These are phyloP conservation scores for Cynaeus angustus DNA, from an alignment of 2,888 invertebrate species.

Conservation along the genomic window DNA sequence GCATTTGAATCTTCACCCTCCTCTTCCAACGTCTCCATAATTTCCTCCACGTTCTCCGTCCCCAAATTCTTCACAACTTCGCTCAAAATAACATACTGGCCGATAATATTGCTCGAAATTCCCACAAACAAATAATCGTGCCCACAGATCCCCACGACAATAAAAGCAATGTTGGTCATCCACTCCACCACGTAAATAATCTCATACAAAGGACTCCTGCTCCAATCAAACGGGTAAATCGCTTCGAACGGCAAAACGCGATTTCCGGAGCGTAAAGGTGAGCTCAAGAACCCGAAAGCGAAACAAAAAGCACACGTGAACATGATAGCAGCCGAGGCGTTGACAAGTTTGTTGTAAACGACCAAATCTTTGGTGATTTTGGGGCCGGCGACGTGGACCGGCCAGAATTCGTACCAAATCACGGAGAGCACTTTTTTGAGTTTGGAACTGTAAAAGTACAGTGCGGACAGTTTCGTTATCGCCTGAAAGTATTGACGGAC, in stretches of 20 bases:
- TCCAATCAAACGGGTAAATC: conserved; percentile 49
- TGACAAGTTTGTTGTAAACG: conserved; percentile 20
- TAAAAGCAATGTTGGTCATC: conserved; percentile 42
- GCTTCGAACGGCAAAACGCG: conserved; percentile 48
- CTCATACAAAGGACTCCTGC: conserved; percentile 47
- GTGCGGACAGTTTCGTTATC: conserved; percentile 19
- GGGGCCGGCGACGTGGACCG: conserved; percentile 2
- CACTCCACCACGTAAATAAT: conserved; percentile 46
- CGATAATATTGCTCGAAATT: conserved; percentile 44
- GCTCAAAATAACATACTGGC: conserved; percentile 48
- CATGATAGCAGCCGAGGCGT: background rate
- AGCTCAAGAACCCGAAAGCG: conserved; percentile 37
- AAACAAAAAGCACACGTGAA: conserved; percentile 28
- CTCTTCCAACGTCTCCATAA: conserved; percentile 44
- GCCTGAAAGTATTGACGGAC: conserved; percentile 22
- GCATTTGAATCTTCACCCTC: conserved; percentile 29
- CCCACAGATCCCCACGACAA: conserved; percentile 44
- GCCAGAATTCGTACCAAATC: conserved; percentile 33
- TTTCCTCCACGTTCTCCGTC: conserved; percentile 43
- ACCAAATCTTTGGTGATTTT: conserved; percentile 1
- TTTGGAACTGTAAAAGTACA: conserved; percentile 25
- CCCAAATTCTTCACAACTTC: conserved; percentile 42
- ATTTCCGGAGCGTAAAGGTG: conserved; percentile 28
- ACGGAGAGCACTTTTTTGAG: background rate
- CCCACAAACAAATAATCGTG: conserved; percentile 52